Evolutionary conservation across 2,113 vertebrate genomes (phyloP).

Genomic region (Ophiodon elongatus): DNA sequence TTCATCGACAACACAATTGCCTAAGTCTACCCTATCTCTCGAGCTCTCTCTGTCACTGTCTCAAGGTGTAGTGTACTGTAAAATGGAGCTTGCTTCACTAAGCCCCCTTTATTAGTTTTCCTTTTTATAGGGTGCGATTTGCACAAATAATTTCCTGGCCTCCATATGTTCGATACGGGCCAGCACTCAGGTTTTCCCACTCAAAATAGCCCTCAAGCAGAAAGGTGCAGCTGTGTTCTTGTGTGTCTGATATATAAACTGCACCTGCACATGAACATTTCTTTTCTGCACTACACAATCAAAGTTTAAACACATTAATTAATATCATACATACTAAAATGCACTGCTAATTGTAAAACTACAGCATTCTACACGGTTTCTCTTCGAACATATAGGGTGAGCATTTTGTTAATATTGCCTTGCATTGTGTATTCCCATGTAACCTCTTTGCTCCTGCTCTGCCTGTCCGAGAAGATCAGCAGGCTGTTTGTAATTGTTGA

Average conservation of each 20-base stretch:
- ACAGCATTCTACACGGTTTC: background rate
- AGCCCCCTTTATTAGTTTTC: conserved; percentile 77
- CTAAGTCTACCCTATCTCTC: conserved; percentile 60
- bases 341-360: background rate
- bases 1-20: conserved; percentile 72
- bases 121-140: conserved; percentile 76
- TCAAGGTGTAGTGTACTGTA: conserved; percentile 80
- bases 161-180: conserved; percentile 74
- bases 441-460: conserved; percentile 31
- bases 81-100: conserved; percentile 79
- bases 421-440: conserved; percentile 45
- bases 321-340: background rate
- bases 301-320: background rate
- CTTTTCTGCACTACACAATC: background rate
- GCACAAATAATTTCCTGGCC: conserved; percentile 75
- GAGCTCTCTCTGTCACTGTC: conserved; percentile 77
- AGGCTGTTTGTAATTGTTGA: conserved; percentile 44
- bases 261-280: conserved; percentile 16
- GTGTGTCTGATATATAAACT: background rate
- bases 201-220: conserved; percentile 57
- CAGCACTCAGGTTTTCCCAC: conserved; percentile 47
- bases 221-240: conserved; percentile 24
- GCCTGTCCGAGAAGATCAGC: conserved; percentile 36
- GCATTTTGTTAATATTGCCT: conserved; percentile 34
- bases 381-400: background rate